Conservation (phyloP, 2,797 vertebrate genomes). For the Danio albolineatus region DNA sequence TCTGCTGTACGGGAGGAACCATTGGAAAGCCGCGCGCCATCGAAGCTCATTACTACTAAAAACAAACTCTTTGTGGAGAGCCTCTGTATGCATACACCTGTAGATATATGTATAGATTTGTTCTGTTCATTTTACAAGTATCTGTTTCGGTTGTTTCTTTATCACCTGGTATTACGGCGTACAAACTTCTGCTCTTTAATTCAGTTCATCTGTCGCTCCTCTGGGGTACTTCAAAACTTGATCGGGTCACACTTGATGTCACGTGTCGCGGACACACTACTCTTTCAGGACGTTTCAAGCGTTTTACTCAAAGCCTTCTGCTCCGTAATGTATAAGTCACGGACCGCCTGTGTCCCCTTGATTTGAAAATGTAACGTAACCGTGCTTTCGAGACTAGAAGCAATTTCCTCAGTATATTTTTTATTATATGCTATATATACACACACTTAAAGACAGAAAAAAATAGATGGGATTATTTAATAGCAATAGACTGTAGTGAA, state of each 20-base stretch:
- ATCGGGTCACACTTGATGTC: conserved; percentile 62
- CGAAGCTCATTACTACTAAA: conserved; percentile 70
- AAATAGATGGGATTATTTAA: conserved; percentile 90
- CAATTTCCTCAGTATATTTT: conserved; percentile 80
- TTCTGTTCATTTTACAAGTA: conserved; percentile 57
- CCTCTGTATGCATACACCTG: conserved; percentile 74
- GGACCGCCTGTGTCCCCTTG: conserved; percentile 71
- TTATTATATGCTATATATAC: conserved; percentile 85
- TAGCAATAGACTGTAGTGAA: conserved; percentile 96
- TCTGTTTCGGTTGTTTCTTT: conserved; percentile 56
- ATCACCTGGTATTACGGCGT: conserved; percentile 15
- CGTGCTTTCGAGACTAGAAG: conserved; percentile 80
- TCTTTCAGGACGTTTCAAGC: conserved; percentile 61
- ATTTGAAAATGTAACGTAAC: conserved; percentile 77
- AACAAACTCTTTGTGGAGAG: conserved; percentile 71
- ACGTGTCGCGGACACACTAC: conserved; percentile 58
- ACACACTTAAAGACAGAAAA: conserved; percentile 83
- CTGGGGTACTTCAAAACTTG: conserved; percentile 59
- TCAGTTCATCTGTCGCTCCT: conserved; percentile 53
- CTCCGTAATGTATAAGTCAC: conserved; percentile 51
- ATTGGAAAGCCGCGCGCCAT: conserved; percentile 37
- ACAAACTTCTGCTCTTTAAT: neutral
- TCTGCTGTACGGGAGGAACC: conserved; percentile 25
- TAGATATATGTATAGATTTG: conserved; percentile 83
- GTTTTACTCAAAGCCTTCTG: conserved; percentile 39